Conservation (phyloP, 2,113 vertebrate genomes). For the Scolopax mira region DNA sequence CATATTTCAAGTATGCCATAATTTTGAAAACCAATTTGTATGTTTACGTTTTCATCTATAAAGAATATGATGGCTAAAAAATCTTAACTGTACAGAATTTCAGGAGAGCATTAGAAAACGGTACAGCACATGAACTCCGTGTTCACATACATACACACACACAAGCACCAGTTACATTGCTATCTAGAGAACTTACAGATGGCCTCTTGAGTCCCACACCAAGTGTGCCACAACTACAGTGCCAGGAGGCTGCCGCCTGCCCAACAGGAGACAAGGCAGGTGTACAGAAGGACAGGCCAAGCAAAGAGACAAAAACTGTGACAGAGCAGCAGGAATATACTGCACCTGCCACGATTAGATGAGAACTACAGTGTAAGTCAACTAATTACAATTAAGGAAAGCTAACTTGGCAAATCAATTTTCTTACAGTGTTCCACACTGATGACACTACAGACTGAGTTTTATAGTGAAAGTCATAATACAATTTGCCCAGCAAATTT, state of each 20-base stretch:
- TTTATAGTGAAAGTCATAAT: neutral
- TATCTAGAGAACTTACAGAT: slow-evolving; percentile 79
- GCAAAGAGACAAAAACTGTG: slow-evolving; percentile 69
- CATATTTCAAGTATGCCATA: neutral
- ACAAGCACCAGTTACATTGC: slow-evolving; percentile 61
- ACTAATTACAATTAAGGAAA: too few relatives aligned
- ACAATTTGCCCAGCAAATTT: neutral
- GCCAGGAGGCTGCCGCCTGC: slow-evolving; percentile 84
- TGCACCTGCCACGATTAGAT: slow-evolving; percentile 41
- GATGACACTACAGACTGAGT: neutral
- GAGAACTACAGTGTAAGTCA: neutral
- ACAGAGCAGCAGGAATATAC: slow-evolving; percentile 61
- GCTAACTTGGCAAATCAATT: neutral
- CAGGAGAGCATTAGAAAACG: slow-evolving; percentile 37
- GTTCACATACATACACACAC: slow-evolving; percentile 49
- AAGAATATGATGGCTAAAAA: neutral
- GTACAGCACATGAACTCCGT: slow-evolving; percentile 58
- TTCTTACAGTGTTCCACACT: neutral
- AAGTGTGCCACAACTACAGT: slow-evolving; percentile 85
- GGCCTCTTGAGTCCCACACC: slow-evolving; percentile 84
- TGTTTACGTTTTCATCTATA: neutral
- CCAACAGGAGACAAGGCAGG: slow-evolving; percentile 76
- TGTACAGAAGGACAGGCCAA: slow-evolving; percentile 74
- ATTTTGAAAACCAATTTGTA: neutral
- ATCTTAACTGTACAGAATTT: slow-evolving; percentile 56